Percentiles rank a stretch among this genome's conserved stretches.
Evolutionary conservation across 2,797 vertebrate genomes (phyloP).

Genomic region (Ctenochaetus hawaiiensis): DNA sequence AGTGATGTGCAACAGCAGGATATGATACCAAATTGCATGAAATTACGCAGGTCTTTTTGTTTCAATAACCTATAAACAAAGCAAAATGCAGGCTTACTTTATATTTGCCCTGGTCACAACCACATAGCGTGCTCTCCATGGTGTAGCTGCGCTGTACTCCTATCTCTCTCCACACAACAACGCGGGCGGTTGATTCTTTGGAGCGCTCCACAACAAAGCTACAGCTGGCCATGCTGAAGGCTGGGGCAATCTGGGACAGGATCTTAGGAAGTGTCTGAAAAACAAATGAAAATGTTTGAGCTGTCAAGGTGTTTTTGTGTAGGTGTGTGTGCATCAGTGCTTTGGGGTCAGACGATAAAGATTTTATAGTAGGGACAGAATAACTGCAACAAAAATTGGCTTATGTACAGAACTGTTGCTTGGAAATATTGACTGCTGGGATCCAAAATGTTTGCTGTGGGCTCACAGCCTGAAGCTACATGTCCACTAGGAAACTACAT

Average conservation of each 20-base stretch:
- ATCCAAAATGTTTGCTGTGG: conserved; percentile 32
- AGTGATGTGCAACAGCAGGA: neutral
- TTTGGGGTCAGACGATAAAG: neutral
- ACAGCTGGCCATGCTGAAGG: conserved; percentile 96
- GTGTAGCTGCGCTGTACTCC: conserved; percentile 98
- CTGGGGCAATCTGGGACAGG: conserved; percentile 94
- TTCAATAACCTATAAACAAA: conserved; percentile 20
- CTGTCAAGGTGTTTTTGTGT: conserved; percentile 6
- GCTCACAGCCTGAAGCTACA: conserved; percentile 21
- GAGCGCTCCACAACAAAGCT: conserved; percentile 99
- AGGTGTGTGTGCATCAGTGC: conserved; percentile 1
- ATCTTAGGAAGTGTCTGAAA: conserved; percentile 94
- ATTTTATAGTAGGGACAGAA: conserved; percentile 18
- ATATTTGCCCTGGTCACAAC: conserved; percentile 98
- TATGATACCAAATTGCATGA: neutral
- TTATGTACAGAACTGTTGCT: conserved; percentile 23
- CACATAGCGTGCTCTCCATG: conserved; percentile 98
- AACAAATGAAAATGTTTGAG: conserved; percentile 34
- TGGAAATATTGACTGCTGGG: conserved; percentile 24
- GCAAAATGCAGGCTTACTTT: conserved; percentile 86
- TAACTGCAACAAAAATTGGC: neutral
- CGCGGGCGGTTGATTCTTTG: conserved; percentile 96
- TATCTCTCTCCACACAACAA: conserved; percentile 98
- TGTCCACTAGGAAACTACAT: conserved; percentile 14
- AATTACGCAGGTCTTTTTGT: neutral